Percentiles rank a stretch among this genome's conserved stretches.
Conservation (phyloP, 2,113 vertebrate genomes). For the Thunnus thynnus region DNA sequence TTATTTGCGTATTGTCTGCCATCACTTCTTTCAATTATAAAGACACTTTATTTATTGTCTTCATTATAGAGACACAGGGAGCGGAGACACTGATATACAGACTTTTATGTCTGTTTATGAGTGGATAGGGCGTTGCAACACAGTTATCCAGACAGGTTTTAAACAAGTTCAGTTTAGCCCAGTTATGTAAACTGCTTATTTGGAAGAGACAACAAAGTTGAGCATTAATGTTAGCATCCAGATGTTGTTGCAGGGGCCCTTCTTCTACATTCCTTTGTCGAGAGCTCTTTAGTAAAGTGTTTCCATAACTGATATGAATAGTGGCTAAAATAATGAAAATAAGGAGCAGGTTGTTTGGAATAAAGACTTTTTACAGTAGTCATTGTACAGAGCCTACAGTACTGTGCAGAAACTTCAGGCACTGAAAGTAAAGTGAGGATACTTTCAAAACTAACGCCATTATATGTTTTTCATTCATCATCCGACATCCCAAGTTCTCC, state of each 20-base stretch:
- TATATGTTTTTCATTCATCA: no score
- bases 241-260: not conserved
- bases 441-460: no score
- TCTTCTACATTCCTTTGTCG: not conserved
- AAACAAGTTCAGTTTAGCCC: not conserved
- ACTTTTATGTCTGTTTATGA: not conserved
- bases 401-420: no score
- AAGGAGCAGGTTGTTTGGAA: not conserved
- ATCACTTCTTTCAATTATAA: no score
- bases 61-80: not conserved
- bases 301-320: not conserved
- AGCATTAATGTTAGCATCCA: no score
- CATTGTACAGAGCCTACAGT: no score
- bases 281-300: not conserved
- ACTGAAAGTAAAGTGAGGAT: no score
- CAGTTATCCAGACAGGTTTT: conserved; percentile 4
- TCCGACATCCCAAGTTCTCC: no score
- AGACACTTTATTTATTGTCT: no score
- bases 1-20: no score
- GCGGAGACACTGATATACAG: not conserved
- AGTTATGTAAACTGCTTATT: not conserved
- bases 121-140: not conserved
- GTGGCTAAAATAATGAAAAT: not conserved
- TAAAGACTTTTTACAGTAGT: no score
- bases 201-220: not conserved